These are phyloP conservation scores for Zaprionus bogoriensis DNA, from an alignment of 2,888 invertebrate genomes.

Conservation along the genomic window DNA sequence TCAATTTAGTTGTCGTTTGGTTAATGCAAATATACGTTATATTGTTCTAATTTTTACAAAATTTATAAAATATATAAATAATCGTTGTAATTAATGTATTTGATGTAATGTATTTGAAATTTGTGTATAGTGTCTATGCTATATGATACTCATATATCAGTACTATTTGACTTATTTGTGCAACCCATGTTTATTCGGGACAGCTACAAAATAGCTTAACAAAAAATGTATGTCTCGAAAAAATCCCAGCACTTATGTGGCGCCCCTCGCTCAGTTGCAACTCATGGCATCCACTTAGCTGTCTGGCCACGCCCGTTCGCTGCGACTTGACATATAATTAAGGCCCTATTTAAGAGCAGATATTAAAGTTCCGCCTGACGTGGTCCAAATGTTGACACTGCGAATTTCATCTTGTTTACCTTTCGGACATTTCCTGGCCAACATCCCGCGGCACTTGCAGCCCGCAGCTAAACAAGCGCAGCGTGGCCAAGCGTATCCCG, in stretches of 20 bases:
- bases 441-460: conserved; percentile 44
- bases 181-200: no score
- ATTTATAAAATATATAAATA: no score
- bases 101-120: no score
- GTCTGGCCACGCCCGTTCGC: conserved; percentile 28
- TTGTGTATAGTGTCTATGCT: no score
- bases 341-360: conserved; percentile 40
- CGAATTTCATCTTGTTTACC: conserved; percentile 44
- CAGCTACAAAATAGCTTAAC: no score
- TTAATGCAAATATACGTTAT: no score
- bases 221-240: background rate
- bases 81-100: no score
- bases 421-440: conserved; percentile 56
- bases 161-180: no score
- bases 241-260: background rate
- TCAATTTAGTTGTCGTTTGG: no score
- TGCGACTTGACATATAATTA: conserved; percentile 54
- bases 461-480: background rate
- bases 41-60: no score
- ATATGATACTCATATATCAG: no score
- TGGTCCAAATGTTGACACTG: conserved; percentile 53
- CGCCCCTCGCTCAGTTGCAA: conserved; percentile 33
- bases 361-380: conserved; percentile 42
- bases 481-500: no score
- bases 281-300: conserved; percentile 27